phyloP scores from a whole-genome alignment of 2,888 invertebrate species.

The Hedychridium roseum region DNA sequence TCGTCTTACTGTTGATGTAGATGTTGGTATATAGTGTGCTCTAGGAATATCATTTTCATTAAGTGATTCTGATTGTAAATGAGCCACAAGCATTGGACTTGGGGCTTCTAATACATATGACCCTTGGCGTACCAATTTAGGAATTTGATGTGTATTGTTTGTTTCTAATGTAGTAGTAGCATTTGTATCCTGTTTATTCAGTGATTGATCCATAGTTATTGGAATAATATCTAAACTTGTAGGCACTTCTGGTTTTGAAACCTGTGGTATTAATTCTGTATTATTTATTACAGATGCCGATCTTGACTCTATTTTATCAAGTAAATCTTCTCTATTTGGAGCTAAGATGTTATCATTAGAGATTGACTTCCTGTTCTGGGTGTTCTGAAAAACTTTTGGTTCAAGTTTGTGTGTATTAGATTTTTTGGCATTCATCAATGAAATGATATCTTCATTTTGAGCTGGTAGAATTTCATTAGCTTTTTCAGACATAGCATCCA shows the following conservation, averaged over 20 bases:
- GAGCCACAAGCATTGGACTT: constrained; percentile 77
- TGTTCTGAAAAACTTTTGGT: constrained; percentile 10
- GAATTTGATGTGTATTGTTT: constrained; percentile 38
- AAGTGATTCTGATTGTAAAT: constrained; percentile 65
- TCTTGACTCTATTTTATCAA: constrained; percentile 24
- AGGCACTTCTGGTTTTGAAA: constrained; percentile 56
- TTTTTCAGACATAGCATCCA: background rate
- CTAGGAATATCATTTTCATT: constrained; percentile 23
- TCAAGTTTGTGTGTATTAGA: constrained; percentile 10
- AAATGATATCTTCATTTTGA: constrained; percentile 4
- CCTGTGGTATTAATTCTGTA: constrained; percentile 31
- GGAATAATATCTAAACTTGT: constrained; percentile 57
- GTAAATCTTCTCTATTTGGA: constrained; percentile 20
- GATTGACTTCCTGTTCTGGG: constrained; percentile 16
- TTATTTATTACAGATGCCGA: constrained; percentile 38
- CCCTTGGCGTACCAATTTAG: constrained; percentile 72
- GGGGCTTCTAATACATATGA: constrained; percentile 83
- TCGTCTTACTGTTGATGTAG: constrained; percentile 31
- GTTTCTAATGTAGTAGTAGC: constrained; percentile 1
- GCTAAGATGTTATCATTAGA: constrained; percentile 27
- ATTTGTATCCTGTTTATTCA: constrained; percentile 1
- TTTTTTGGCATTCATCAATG: constrained; percentile 6
- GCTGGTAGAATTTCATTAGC: constrained; percentile 2
- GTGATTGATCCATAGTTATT: constrained; percentile 41
- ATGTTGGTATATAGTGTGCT: constrained; percentile 42